Evolutionary conservation across 2,888 invertebrate species (phyloP).

Genomic region (Brenthis ino): DNA sequence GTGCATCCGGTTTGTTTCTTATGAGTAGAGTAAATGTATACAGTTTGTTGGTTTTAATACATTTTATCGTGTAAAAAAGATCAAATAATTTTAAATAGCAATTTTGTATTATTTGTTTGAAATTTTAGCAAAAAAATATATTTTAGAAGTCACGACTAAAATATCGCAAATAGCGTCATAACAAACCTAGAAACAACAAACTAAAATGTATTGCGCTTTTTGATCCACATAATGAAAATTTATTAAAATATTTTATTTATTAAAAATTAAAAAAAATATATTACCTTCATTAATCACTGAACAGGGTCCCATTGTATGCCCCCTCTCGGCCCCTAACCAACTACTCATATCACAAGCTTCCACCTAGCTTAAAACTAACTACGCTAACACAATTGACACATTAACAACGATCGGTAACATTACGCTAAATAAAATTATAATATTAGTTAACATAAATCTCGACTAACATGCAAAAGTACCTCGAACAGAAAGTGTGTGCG

Average conservation of each 20-base stretch:
- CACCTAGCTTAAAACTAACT: slow-evolving; percentile 78
- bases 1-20: too few species aligned
- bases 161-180: too few species aligned
- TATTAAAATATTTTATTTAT: slow-evolving; percentile 8
- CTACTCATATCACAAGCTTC: slow-evolving; percentile 79
- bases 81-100: too few species aligned
- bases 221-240: too few species aligned
- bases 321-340: slow-evolving; percentile 63
- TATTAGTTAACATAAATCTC: slow-evolving; percentile 78
- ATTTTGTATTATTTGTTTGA: too few species aligned
- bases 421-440: slow-evolving; percentile 77
- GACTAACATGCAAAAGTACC: slow-evolving; percentile 62
- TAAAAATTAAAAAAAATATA: neutral
- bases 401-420: slow-evolving; percentile 70
- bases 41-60: too few species aligned
- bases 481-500: slow-evolving; percentile 51
- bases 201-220: neutral
- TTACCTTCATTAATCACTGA: slow-evolving; percentile 50
- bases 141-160: too few species aligned
- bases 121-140: too few species aligned
- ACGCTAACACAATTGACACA: slow-evolving; percentile 75
- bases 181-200: too few species aligned
- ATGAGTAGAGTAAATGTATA: too few species aligned
- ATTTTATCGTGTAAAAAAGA: too few species aligned
- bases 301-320: slow-evolving; percentile 45